A percentile compares a stretch with the other conserved stretches of the same genome.
phyloP scores from a whole-genome alignment of 2,113 vertebrate genomes.

The Cariama cristata region DNA sequence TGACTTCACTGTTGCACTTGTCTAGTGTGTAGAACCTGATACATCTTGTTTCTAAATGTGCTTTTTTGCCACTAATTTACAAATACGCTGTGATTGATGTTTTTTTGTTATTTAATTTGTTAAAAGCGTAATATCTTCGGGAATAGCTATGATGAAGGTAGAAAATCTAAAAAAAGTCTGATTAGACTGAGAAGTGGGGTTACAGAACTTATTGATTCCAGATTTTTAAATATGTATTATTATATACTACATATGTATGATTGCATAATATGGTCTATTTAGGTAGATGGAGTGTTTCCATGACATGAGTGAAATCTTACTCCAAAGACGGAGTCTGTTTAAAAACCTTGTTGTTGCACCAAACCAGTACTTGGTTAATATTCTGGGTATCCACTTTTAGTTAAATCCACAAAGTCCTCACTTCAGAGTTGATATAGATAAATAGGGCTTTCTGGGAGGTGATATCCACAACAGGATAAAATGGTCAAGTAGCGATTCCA shows the following conservation, averaged over 20 bases:
- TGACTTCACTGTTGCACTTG: neutral
- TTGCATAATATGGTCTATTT: neutral
- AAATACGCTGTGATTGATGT: neutral
- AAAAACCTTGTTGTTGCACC: slow-evolving; percentile 15
- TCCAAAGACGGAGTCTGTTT: neutral
- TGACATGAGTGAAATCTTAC: neutral
- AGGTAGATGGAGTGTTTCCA: neutral
- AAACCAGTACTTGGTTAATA: slow-evolving; percentile 24
- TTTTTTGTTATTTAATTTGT: neutral
- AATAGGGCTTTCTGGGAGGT: neutral
- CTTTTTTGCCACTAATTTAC: neutral
- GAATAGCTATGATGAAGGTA: neutral
- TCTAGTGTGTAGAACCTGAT: neutral
- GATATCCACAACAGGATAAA: neutral
- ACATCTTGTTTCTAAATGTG: neutral
- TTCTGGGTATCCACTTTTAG: slow-evolving; percentile 42
- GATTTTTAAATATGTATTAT: neutral
- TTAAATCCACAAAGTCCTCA: slow-evolving; percentile 49
- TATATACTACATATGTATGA: neutral
- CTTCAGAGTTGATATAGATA: slow-evolving; percentile 34
- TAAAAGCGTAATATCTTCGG: neutral
- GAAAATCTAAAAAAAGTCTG: neutral
- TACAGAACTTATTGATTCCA: neutral
- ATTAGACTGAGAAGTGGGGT: neutral
- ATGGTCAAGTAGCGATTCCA: neutral